phyloP scores from a whole-genome alignment of 1,140 invertebrate genomes.

The Acromyrmex echinatior region DNA sequence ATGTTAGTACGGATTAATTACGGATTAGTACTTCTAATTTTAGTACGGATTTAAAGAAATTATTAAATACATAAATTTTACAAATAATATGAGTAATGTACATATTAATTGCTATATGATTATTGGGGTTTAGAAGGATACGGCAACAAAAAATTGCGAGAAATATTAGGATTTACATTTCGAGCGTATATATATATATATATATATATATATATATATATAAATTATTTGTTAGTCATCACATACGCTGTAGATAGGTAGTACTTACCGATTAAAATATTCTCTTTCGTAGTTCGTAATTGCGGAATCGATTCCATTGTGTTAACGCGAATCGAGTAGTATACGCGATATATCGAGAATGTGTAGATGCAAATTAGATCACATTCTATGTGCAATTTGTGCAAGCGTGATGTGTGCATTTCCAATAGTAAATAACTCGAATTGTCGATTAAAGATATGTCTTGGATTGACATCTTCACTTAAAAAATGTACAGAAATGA shows the following conservation, averaged over 20 bases:
- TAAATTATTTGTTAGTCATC: constrained; percentile 58
- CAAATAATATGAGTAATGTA: neutral
- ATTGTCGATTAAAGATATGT: neutral
- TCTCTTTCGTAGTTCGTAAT: constrained; percentile 49
- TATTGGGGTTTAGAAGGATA: neutral
- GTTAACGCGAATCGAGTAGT: neutral
- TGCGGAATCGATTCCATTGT: constrained; percentile 45
- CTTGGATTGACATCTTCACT: neutral
- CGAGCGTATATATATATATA: neutral
- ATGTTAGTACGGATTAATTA: neutral
- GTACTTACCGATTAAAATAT: constrained; percentile 74
- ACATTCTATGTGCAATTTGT: neutral
- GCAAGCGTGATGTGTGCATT: constrained; percentile 1
- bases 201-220: neutral
- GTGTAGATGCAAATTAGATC: constrained; percentile 12
- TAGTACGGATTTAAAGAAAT: neutral
- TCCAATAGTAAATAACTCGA: neutral
- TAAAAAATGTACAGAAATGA: constrained; percentile 10
- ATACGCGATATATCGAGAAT: neutral
- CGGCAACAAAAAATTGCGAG: neutral
- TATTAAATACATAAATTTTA: constrained; percentile 13
- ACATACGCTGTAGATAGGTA: constrained; percentile 41
- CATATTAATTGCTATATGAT: constrained; percentile 1
- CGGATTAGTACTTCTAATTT: neutral
- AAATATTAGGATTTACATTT: neutral